Conservation (phyloP, 2,888 invertebrate species). For the Liopterus haemorrhoidalis region DNA sequence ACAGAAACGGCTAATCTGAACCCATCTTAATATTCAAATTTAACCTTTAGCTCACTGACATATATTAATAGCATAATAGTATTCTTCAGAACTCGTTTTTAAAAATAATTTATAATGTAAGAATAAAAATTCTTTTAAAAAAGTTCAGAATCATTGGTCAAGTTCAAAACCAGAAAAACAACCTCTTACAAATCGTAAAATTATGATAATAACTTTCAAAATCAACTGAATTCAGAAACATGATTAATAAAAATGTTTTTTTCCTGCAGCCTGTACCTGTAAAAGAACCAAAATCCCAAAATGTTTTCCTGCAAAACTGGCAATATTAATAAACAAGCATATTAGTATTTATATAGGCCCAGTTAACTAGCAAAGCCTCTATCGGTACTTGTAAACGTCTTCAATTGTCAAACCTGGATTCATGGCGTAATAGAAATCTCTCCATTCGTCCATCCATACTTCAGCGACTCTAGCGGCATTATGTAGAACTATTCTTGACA, state of each 20-base stretch:
- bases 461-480: slow-evolving; percentile 98
- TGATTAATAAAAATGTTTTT: neutral
- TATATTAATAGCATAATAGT: too few relatives aligned
- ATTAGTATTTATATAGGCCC: too few relatives aligned
- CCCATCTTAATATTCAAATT: too few relatives aligned
- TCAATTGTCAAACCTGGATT: slow-evolving; percentile 91
- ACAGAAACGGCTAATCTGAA: too few relatives aligned
- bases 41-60: too few relatives aligned
- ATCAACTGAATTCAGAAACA: slow-evolving; percentile 8
- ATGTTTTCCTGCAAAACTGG: neutral
- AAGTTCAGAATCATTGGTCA: slow-evolving; percentile 4
- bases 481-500: slow-evolving; percentile 92
- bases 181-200: neutral
- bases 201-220: slow-evolving; percentile 14
- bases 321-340: too few relatives aligned
- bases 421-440: slow-evolving; percentile 98
- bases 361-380: neutral
- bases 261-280: neutral
- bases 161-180: slow-evolving; percentile 4
- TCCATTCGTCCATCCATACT: slow-evolving; percentile 99
- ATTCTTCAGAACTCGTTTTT: too few relatives aligned
- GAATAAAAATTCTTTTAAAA: too few relatives aligned
- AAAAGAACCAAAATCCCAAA: slow-evolving; percentile 5
- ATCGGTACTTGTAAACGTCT: slow-evolving; percentile 1
- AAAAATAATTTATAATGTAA: too few relatives aligned